phyloP scores from a whole-genome alignment of 2,888 invertebrate genomes.

The Xanthia icteritia region DNA sequence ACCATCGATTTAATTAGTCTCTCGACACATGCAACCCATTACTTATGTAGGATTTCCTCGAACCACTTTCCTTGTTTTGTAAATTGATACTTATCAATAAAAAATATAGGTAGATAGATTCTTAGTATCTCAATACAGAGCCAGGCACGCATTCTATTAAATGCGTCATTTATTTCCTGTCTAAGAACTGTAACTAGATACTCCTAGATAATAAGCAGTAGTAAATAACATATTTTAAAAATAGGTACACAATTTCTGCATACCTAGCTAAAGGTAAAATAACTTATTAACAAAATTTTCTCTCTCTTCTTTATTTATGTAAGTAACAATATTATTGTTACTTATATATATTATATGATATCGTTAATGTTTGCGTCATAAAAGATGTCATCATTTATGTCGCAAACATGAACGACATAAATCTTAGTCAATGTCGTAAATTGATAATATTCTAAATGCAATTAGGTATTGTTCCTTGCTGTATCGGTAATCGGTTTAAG shows the following conservation, averaged over 20 bases:
- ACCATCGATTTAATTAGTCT: constrained; percentile 13
- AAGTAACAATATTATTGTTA: no score
- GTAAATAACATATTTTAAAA: not conserved
- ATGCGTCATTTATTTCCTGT: constrained; percentile 16
- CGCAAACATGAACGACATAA: not conserved
- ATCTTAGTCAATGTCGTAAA: constrained; percentile 4
- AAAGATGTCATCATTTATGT: not conserved
- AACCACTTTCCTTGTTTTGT: constrained; percentile 20
- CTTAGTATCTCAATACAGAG: not conserved
- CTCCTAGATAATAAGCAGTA: not conserved
- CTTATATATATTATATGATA: no score
- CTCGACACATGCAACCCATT: constrained; percentile 6
- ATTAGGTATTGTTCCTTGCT: not conserved
- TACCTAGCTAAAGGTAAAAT: not conserved
- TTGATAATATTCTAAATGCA: constrained; percentile 15
- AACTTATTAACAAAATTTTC: no score
- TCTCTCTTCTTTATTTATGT: no score
- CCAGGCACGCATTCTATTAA: not conserved
- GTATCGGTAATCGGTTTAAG: not conserved
- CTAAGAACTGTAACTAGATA: constrained; percentile 15
- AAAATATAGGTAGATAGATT: not conserved
- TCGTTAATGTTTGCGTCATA: no score
- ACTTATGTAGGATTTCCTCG: not conserved
- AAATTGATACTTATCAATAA: not conserved
- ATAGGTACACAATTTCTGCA: not conserved